These are phyloP conservation scores for Desoria tigrina DNA, from an alignment of 2,888 invertebrate species.

Conservation along the genomic window DNA sequence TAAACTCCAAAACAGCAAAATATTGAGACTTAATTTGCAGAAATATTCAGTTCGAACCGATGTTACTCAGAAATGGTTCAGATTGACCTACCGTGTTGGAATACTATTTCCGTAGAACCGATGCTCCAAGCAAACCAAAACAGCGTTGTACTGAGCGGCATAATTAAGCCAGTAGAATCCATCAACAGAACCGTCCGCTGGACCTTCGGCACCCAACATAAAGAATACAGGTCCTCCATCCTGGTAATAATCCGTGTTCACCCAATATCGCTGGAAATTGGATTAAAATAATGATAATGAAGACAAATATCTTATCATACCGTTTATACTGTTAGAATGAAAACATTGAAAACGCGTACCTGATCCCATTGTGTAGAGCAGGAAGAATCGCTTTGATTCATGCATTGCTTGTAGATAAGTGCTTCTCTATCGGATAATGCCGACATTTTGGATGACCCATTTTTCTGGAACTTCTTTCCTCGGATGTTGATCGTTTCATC, in stretches of 20 bases:
- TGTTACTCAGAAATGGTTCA: not conserved
- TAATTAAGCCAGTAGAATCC: conserved; percentile 27
- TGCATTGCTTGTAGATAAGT: conserved; percentile 25
- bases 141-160: conserved; percentile 23
- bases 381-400: conserved; percentile 15
- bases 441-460: not conserved
- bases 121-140: conserved; percentile 32
- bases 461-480: conserved; percentile 7
- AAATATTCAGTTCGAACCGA: no score
- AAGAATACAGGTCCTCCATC: conserved; percentile 33
- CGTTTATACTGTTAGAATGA: not conserved
- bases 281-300: not conserved
- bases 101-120: conserved; percentile 35
- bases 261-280: conserved; percentile 27
- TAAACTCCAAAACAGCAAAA: not conserved
- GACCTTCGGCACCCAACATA: conserved; percentile 35
- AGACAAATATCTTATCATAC: not conserved
- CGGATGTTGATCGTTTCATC: conserved; percentile 6
- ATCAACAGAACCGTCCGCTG: conserved; percentile 30
- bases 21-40: no score
- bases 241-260: conserved; percentile 24
- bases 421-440: not conserved
- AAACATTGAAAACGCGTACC: conserved; percentile 11
- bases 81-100: conserved; percentile 26
- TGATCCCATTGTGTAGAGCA: conserved; percentile 29